Evolutionary conservation across 2,888 invertebrate species (phyloP).

Genomic region (Scaptomyza flava): DNA sequence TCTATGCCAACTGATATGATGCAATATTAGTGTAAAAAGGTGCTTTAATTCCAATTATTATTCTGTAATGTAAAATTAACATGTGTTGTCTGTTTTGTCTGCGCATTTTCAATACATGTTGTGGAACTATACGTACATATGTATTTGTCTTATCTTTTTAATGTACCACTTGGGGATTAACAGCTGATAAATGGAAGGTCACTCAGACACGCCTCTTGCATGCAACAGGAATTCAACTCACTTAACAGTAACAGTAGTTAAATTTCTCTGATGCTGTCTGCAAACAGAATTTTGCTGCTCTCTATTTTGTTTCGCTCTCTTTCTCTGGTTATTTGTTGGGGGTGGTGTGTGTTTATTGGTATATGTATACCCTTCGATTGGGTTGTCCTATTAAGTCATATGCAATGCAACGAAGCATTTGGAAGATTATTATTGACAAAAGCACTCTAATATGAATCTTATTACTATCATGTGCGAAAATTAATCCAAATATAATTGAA

Average conservation of each 20-base stretch:
- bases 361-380: neutral
- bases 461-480: too few species aligned
- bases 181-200: constrained; percentile 1
- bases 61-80: neutral
- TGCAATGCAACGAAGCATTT: too few species aligned
- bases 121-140: too few species aligned
- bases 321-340: neutral
- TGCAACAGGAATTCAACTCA: neutral
- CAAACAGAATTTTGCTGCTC: neutral
- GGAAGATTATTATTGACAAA: too few species aligned
- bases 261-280: constrained; percentile 1
- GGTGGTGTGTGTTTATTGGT: neutral
- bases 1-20: constrained; percentile 78
- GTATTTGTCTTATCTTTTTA: neutral
- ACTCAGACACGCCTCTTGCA: constrained; percentile 1
- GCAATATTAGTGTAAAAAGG: constrained; percentile 1
- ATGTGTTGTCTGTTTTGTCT: constrained; percentile 4
- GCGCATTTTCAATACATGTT: constrained; percentile 4
- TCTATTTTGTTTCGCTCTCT: neutral
- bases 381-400: neutral
- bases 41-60: constrained; percentile 4
- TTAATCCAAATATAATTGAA: too few species aligned
- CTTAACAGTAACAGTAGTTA: neutral
- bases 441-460: too few species aligned
- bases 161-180: neutral